Evolutionary conservation across 1,140 invertebrate genomes (phyloP).

Genomic region (Coptotermes formosanus): DNA sequence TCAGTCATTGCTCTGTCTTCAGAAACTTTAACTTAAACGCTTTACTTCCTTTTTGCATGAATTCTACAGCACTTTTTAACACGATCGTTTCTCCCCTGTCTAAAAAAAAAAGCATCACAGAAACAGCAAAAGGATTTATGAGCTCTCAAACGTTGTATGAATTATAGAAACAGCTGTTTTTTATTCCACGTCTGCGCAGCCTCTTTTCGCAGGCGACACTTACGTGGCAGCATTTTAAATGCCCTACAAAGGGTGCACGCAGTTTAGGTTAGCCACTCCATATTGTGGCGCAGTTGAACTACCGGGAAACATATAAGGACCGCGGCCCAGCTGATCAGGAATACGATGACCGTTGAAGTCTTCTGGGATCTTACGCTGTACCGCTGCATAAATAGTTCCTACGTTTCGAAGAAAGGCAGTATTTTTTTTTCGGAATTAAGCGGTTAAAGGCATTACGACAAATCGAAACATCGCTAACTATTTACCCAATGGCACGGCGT

Average conservation of each 20-base stretch:
- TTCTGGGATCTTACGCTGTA: too few relatives aligned
- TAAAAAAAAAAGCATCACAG: background rate
- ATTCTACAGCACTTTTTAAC: background rate
- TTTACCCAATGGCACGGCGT: too few relatives aligned
- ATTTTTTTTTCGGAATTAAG: too few relatives aligned
- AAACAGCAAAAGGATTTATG: constrained; percentile 16
- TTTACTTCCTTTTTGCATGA: background rate
- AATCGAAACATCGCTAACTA: too few relatives aligned
- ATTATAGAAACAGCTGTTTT: constrained; percentile 13
- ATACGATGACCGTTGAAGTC: too few relatives aligned
- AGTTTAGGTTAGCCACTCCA: background rate
- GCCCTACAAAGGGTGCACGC: background rate
- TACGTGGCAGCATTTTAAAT: background rate
- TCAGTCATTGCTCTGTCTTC: too few relatives aligned
- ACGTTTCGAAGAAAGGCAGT: too few relatives aligned
- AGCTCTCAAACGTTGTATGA: constrained; percentile 1
- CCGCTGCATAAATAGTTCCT: too few relatives aligned
- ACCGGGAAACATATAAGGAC: too few relatives aligned
- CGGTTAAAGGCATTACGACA: too few relatives aligned
- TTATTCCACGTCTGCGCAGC: background rate
- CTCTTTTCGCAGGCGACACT: background rate
- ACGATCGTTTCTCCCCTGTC: background rate
- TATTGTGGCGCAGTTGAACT: background rate
- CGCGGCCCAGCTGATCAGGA: too few relatives aligned
- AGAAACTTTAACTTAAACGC: too few relatives aligned